These are phyloP conservation scores for Ceratotherium simum DNA, from an alignment of 2,113 vertebrate species.

Conservation along the genomic window DNA sequence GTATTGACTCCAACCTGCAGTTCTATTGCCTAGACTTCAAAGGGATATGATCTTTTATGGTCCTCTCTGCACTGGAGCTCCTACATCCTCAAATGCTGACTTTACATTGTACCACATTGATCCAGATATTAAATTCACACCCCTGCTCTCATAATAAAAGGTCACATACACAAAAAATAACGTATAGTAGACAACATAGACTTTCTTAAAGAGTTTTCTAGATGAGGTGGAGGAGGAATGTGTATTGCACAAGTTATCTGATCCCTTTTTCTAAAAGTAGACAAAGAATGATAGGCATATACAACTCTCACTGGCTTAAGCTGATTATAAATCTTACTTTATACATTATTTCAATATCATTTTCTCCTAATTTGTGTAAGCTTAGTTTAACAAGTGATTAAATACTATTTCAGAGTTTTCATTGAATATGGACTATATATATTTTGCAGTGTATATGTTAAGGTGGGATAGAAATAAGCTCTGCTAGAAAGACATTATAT, in stretches of 20 bases:
- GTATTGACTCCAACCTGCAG: not conserved
- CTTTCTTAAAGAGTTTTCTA: not conserved
- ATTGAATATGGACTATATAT: not conserved
- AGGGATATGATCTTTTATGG: not conserved
- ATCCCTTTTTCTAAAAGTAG: conserved; percentile 30
- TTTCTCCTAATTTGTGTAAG: conserved; percentile 20
- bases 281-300: not conserved
- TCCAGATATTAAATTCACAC: not conserved
- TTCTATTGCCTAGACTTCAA: not conserved
- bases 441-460: conserved; percentile 15
- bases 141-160: not conserved
- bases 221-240: not conserved
- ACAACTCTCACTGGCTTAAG: not conserved
- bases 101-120: not conserved
- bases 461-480: not conserved
- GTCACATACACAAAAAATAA: not conserved
- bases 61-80: not conserved
- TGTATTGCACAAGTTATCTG: not conserved
- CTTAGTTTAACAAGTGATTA: conserved; percentile 26
- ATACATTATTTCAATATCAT: not conserved
- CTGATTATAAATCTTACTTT: not conserved
- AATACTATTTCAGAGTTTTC: conserved; percentile 7
- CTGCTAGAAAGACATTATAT: not conserved
- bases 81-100: not conserved
- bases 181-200: not conserved